Conservation (phyloP, 2,113 vertebrate genomes). For the Rana temporaria region DNA sequence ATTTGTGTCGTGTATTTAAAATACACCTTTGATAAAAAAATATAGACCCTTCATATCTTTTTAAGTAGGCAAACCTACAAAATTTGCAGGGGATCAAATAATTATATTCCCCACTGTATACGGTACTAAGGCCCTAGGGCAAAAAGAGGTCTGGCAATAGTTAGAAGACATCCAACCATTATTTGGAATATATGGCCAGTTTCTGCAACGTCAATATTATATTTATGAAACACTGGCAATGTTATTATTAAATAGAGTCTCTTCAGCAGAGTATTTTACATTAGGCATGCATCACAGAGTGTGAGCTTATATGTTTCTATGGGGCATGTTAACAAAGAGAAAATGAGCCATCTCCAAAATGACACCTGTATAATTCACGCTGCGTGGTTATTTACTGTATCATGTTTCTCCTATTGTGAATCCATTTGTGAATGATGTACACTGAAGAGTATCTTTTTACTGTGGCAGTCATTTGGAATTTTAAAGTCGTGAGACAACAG, state of each 20-base stretch:
- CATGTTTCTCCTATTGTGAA: conserved; percentile 39
- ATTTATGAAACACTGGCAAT: no score
- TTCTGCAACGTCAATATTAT: no score
- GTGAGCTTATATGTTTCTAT: conserved; percentile 27
- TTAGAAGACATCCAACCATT: no score
- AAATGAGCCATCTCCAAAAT: conserved; percentile 38
- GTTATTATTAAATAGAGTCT: no score
- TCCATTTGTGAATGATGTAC: conserved; percentile 43
- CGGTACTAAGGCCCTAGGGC: neutral
- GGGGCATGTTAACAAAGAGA: conserved; percentile 30
- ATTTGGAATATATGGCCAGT: no score
- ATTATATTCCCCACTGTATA: no score
- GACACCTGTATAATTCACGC: conserved; percentile 47
- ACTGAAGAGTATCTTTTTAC: conserved; percentile 41
- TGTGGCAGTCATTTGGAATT: neutral
- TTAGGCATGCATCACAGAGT: neutral
- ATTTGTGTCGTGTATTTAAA: no score
- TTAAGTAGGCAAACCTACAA: no score
- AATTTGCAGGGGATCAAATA: no score
- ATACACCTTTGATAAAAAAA: no score
- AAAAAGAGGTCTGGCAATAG: neutral
- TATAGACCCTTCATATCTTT: no score
- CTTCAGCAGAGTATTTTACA: neutral
- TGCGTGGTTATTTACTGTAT: conserved; percentile 52
- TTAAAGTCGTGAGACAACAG: neutral